Evolutionary conservation across 2,888 invertebrate species (phyloP).

Genomic region (Boloria euphrosyne): DNA sequence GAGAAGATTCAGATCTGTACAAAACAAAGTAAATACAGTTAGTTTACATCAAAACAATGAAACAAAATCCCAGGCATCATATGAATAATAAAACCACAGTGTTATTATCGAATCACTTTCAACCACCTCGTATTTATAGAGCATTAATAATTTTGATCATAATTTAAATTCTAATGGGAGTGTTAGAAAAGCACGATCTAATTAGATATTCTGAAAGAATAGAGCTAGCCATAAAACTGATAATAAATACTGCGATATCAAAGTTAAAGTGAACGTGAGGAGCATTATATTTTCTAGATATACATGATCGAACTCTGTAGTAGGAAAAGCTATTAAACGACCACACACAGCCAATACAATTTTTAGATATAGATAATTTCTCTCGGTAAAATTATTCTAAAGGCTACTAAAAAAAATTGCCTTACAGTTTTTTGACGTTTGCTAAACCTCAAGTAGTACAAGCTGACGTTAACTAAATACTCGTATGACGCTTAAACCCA

Average conservation of each 20-base stretch:
- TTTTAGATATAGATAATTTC: conserved; percentile 1
- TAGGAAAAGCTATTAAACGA: conserved; percentile 36
- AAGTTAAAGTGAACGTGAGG: conserved; percentile 48
- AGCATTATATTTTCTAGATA: conserved; percentile 45
- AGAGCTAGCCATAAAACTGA: conserved; percentile 43
- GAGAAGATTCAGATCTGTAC: no score
- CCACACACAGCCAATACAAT: conserved; percentile 37
- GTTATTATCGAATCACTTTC: neutral
- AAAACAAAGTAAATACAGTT: no score
- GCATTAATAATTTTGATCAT: neutral
- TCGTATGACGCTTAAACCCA: no score
- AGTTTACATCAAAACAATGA: conserved; percentile 2
- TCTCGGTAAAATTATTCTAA: no score
- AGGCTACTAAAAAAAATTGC: no score
- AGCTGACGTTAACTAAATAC: no score
- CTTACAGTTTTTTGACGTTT: no score
- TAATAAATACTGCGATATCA: conserved; percentile 54
- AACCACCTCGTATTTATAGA: no score
- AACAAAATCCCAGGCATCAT: conserved; percentile 5
- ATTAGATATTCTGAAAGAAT: conserved; percentile 51
- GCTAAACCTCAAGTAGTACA: no score
- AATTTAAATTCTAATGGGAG: conserved; percentile 23
- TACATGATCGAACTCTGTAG: conserved; percentile 28
- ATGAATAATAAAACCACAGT: conserved; percentile 9
- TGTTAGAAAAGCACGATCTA: conserved; percentile 45